phyloP scores from a whole-genome alignment of 2,113 vertebrate genomes.

The Spea multiplicata region DNA sequence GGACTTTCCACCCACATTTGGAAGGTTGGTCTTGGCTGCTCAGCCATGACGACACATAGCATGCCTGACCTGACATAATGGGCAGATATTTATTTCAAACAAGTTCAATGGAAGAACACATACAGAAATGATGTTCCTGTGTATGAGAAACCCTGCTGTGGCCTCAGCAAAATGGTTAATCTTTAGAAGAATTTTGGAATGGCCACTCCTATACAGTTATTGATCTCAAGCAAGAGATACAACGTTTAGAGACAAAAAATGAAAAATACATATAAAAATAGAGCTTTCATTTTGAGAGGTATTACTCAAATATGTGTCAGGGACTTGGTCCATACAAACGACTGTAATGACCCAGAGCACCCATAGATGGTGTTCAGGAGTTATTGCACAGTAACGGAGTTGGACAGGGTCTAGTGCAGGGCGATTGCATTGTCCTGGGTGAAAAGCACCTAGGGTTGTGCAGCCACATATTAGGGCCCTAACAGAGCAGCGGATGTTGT shows the following conservation, averaged over 20 bases:
- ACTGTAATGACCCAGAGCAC: too few species aligned
- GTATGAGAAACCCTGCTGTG: slow-evolving; percentile 66
- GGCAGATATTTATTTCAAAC: slow-evolving; percentile 85
- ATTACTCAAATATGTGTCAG: too few species aligned
- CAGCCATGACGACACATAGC: slow-evolving; percentile 68
- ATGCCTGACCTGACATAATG: slow-evolving; percentile 80
- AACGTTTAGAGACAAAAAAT: slow-evolving; percentile 62
- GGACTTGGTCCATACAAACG: too few species aligned
- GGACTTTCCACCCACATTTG: slow-evolving; percentile 51
- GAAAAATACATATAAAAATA: slow-evolving; percentile 61
- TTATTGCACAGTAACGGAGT: too few species aligned
- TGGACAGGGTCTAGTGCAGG: too few species aligned
- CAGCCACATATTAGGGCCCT: too few species aligned
- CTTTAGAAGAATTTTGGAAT: slow-evolving; percentile 55
- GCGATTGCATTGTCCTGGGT: too few species aligned
- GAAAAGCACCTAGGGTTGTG: too few species aligned
- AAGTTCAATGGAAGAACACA: slow-evolving; percentile 78
- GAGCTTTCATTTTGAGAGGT: too few species aligned
- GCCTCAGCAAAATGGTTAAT: slow-evolving; percentile 61
- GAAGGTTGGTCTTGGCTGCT: slow-evolving; percentile 59
- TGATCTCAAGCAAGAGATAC: slow-evolving; percentile 59
- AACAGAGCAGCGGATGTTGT: too few species aligned
- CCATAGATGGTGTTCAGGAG: too few species aligned
- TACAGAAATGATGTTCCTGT: slow-evolving; percentile 78
- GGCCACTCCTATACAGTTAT: slow-evolving; percentile 63